Evolutionary conservation across 2,113 vertebrate species (phyloP).

Genomic region (Dasyornis broadbenti): DNA sequence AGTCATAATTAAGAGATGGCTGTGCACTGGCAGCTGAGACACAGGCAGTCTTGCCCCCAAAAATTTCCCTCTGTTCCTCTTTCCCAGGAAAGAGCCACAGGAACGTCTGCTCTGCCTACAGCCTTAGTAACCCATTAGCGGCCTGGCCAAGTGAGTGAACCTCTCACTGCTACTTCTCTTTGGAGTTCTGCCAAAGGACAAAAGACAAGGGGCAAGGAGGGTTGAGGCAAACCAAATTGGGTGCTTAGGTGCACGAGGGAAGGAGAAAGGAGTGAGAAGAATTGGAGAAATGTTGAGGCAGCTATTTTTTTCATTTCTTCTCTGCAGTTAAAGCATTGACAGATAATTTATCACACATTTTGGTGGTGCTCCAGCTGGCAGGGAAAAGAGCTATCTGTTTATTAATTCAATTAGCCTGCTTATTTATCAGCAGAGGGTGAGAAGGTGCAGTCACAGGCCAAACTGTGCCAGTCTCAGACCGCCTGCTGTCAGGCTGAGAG

Average conservation of each 20-base stretch:
- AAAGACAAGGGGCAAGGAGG: constrained; percentile 44
- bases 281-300: constrained; percentile 18
- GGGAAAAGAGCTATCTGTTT: constrained; percentile 75
- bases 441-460: constrained; percentile 69
- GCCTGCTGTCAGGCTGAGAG: neutral
- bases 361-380: constrained; percentile 81
- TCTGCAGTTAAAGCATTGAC: constrained; percentile 66
- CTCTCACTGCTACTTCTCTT: constrained; percentile 14
- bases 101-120: constrained; percentile 23
- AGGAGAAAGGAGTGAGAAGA: neutral
- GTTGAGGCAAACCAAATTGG: neutral
- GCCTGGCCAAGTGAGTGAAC: constrained; percentile 54
- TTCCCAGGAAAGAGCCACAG: constrained; percentile 40
- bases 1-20: neutral
- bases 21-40: neutral
- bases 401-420: constrained; percentile 87
- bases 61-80: neutral
- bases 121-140: constrained; percentile 56
- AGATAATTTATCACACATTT: constrained; percentile 82
- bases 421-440: constrained; percentile 74
- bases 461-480: constrained; percentile 37
- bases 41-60: neutral
- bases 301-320: constrained; percentile 57
- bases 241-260: neutral
- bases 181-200: constrained; percentile 68